These are phyloP conservation scores for Tolmerus cingulatus DNA, from an alignment of 2,888 invertebrate genomes.

Conservation along the genomic window DNA sequence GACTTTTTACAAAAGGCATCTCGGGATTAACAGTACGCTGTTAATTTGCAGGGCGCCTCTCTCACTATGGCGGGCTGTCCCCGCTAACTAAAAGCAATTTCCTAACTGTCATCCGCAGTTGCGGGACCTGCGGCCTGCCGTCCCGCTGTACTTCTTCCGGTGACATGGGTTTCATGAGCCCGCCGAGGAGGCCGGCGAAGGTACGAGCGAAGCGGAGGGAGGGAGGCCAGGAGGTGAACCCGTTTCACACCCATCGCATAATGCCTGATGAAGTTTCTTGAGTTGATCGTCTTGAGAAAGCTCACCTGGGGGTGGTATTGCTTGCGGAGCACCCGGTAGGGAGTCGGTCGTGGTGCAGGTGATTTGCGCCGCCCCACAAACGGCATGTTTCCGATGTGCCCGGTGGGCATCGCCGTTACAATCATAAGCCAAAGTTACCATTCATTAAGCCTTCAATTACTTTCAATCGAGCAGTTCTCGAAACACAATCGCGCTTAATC, in stretches of 20 bases:
- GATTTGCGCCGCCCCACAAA: background rate
- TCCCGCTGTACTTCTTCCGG: conserved; percentile 41
- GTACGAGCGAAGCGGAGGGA: conserved; percentile 24
- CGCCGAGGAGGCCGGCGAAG: conserved; percentile 22
- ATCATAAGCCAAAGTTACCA: conserved; percentile 15
- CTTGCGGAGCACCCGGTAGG: background rate
- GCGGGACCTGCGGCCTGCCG: background rate
- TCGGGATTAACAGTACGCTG: background rate
- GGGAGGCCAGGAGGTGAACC: background rate
- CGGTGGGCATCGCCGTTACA: background rate
- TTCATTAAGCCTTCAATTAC: conserved; percentile 37
- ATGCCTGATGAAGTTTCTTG: background rate
- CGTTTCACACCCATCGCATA: conserved; percentile 14
- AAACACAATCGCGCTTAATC: conserved; percentile 32
- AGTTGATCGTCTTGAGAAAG: background rate
- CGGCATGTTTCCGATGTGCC: background rate
- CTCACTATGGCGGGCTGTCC: conserved; percentile 7
- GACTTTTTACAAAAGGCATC: background rate
- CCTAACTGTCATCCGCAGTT: conserved; percentile 47
- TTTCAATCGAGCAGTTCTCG: conserved; percentile 36
- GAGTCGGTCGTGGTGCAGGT: background rate
- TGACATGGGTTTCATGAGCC: conserved; percentile 46
- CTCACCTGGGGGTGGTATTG: background rate
- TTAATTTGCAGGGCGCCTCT: conserved; percentile 25
- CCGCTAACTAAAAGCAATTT: conserved; percentile 49